A percentile compares a stretch with the other conserved stretches of the same genome.
phyloP scores from a whole-genome alignment of 2,113 vertebrate genomes.

The Opisthocomus hoazin region DNA sequence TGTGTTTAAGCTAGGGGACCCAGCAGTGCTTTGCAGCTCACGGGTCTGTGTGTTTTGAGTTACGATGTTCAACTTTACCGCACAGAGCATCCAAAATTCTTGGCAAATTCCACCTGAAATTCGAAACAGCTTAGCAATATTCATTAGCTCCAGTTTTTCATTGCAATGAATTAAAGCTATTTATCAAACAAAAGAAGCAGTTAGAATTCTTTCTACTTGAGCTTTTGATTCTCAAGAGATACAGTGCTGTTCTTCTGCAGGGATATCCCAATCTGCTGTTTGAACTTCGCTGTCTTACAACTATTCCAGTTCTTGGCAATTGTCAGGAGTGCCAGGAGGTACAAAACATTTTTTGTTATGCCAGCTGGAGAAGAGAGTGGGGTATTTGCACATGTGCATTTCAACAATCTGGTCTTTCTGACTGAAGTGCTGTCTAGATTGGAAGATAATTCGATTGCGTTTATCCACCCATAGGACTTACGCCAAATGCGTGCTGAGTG shows the following conservation, averaged over 20 bases:
- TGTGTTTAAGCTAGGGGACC: neutral
- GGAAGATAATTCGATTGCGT: constrained; percentile 23
- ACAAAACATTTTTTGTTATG: constrained; percentile 4
- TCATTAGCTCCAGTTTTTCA: constrained; percentile 1
- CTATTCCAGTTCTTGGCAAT: neutral
- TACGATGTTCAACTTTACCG: neutral
- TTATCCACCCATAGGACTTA: neutral
- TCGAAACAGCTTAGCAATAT: neutral
- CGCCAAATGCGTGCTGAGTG: neutral
- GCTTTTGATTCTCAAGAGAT: neutral
- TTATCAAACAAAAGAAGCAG: constrained; percentile 5
- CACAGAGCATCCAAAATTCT: neutral
- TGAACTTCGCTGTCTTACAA: neutral
- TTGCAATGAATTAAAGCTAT: neutral
- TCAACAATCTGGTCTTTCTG: neutral
- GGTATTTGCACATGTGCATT: constrained; percentile 9
- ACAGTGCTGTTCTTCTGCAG: neutral
- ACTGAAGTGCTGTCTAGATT: constrained; percentile 16
- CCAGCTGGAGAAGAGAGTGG: neutral
- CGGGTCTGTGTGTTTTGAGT: neutral
- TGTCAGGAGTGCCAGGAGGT: neutral
- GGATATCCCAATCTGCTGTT: neutral
- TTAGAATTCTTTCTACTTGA: neutral
- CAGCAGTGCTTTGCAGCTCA: neutral
- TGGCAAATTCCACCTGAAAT: constrained; percentile 34